Percentiles rank a stretch among this genome's conserved stretches.
Evolutionary conservation across 2,113 vertebrate genomes (phyloP).

Genomic region (Myotis davidii): DNA sequence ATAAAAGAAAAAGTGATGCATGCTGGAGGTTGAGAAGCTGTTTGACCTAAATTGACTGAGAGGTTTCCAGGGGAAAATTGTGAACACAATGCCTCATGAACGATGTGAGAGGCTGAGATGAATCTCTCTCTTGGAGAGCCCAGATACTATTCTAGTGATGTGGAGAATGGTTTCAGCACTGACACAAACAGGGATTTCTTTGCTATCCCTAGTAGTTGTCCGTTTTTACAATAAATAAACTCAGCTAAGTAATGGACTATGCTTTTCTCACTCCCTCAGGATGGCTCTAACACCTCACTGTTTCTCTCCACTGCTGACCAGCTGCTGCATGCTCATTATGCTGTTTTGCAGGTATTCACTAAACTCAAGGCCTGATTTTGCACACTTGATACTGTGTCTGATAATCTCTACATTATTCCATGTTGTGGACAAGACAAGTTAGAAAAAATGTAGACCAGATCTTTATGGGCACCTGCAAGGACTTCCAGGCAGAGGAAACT

Average conservation of each 20-base stretch:
- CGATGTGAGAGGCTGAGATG: not conserved
- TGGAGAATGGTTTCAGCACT: not conserved
- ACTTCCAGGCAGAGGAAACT: not conserved
- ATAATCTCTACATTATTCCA: not conserved
- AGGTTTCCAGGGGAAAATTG: not conserved
- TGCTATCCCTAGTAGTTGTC: not conserved
- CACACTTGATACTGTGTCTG: not conserved
- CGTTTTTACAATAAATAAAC: not conserved
- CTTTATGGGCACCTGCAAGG: not conserved
- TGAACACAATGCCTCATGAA: not conserved
- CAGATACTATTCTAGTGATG: not conserved
- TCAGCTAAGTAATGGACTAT: not conserved
- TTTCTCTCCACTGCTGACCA: not conserved
- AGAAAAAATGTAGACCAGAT: not conserved
- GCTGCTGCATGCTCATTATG: not conserved
- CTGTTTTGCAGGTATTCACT: not conserved
- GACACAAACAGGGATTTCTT: not conserved
- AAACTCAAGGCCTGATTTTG: not conserved
- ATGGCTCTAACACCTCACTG: not conserved
- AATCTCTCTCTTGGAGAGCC: not conserved
- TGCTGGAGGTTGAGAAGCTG: not conserved
- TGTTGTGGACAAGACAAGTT: not conserved
- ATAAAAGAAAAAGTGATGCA: not conserved
- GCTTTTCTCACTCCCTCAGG: not conserved
- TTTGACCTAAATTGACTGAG: not conserved